Conservation (phyloP, 1,140 invertebrate species). For the Eueides isabella region DNA sequence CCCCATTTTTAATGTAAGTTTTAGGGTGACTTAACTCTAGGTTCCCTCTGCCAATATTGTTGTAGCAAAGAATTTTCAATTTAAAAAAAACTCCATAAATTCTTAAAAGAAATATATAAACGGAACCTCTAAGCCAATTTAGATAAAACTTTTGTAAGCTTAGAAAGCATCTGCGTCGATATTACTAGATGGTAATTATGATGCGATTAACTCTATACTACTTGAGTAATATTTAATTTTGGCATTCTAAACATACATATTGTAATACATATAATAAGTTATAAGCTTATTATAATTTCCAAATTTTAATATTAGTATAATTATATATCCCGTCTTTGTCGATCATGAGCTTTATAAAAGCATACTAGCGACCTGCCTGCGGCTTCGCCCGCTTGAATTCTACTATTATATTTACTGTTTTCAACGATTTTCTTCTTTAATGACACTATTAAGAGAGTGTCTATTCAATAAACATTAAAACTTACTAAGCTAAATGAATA, state of each 20-base stretch:
- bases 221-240: conserved; percentile 9
- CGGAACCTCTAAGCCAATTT: neutral
- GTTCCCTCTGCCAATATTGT: neutral
- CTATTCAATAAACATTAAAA: too few relatives aligned
- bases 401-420: too few relatives aligned
- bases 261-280: neutral
- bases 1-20: too few relatives aligned
- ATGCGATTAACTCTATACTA: neutral
- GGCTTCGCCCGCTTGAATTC: too few relatives aligned
- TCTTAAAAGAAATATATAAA: neutral
- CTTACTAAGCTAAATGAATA: too few relatives aligned
- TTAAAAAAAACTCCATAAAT: neutral
- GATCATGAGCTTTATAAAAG: neutral
- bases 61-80: neutral
- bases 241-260: neutral
- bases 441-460: too few relatives aligned
- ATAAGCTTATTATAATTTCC: neutral
- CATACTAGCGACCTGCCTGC: too few relatives aligned
- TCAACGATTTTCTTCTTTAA: too few relatives aligned
- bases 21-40: neutral
- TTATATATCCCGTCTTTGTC: neutral
- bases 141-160: neutral
- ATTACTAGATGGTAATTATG: neutral
- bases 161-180: neutral
- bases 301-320: neutral